Base-by-base conservation (phyloP, 2,113 vertebrate species). In the Neopipo cinnamomea region DNA sequence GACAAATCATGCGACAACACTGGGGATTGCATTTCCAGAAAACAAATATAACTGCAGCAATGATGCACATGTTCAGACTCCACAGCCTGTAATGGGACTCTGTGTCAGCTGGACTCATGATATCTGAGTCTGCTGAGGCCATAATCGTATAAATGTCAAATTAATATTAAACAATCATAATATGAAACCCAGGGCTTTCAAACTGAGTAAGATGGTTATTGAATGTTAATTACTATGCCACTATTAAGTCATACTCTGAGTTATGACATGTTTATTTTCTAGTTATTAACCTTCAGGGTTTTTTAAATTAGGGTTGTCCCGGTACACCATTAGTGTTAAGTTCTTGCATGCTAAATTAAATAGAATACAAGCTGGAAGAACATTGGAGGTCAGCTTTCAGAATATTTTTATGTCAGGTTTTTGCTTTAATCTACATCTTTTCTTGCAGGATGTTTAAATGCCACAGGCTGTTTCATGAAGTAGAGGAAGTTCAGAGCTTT, bases 161-260 rank as follows among this genome's bases (percentile, higher is more conserved):
- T 91, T 87, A 96, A 67, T 87, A 91, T 93, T 93, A 93, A 93
- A 74, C 27, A 94, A 88, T 80, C 75, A 81, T 95, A 77, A 75
- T 86, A 86, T 61, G 79, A 91, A 94, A 76, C 35, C 58, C 47
- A 76, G 33, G 59, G 47, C 56, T 72, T 88, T 94, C 53, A 90
- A 88, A 91, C 8, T 73, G 73, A 87, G 42, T 68, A 46, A 88
- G 73, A 53, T n/a, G 63, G 66, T 91, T 94, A 91, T 75, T 87
- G 88, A 90, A 87, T 86, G 79, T 77, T 93, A 96, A 94, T 96
- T 95, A 94, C 42, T 70, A 3, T 24, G 30, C 47, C 2, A 22
- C 85, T 85, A 67, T 88, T 94, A 94, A 96, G 82, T 88, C 63
- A 66, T 59, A 33, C 50, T 91, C 71, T 20, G 62, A 88, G 72